Conservation (phyloP, 1,140 invertebrate species). For the Antheraea mylitta region DNA sequence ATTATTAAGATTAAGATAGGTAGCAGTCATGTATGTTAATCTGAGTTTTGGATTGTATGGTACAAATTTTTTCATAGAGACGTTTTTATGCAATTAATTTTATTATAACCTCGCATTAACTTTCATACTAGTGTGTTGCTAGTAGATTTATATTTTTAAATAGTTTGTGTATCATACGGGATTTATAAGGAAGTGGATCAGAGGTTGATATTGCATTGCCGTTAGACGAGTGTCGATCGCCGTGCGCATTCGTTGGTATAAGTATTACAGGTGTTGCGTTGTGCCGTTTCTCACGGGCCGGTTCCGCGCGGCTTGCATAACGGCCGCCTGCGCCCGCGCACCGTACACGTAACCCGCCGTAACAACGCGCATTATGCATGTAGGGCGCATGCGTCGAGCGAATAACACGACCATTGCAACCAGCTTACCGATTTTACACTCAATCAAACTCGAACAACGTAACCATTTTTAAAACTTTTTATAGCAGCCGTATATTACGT, state of each 20-base stretch:
- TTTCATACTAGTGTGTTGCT: no score
- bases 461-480: background rate
- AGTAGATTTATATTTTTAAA: background rate
- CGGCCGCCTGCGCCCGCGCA: conserved; percentile 41
- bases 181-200: conserved; percentile 10
- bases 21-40: no score
- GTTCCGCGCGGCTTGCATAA: conserved; percentile 62
- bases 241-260: conserved; percentile 22
- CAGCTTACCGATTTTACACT: conserved; percentile 12
- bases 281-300: conserved; percentile 50
- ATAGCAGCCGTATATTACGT: background rate
- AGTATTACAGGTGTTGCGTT: conserved; percentile 38
- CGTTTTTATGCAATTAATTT: no score
- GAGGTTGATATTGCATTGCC: conserved; percentile 16
- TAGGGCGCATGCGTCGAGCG: conserved; percentile 50
- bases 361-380: conserved; percentile 63
- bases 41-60: no score
- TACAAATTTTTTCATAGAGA: no score
- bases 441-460: background rate
- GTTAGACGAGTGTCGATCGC: conserved; percentile 27
- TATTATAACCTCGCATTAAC: no score
- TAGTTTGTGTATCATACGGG: background rate
- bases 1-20: no score
- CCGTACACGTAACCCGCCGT: conserved; percentile 61
- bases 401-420: background rate